Percentiles rank a stretch among this genome's conserved stretches.
Evolutionary conservation across 2,113 vertebrate species (phyloP).

Genomic region (Chamaetylas fuelleborni): DNA sequence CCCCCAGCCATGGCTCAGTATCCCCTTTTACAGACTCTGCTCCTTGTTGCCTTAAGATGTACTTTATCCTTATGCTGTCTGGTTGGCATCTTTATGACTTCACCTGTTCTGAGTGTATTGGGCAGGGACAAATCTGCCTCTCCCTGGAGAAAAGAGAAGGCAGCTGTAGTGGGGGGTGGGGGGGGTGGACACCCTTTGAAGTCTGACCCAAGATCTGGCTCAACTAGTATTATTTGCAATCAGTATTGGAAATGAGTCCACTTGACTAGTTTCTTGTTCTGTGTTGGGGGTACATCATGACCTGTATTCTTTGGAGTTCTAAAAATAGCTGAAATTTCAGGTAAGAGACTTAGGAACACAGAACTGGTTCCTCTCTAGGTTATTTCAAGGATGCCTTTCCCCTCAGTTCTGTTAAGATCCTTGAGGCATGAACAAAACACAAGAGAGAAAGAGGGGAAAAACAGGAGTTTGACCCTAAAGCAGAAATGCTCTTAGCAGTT

Average conservation of each 20-base stretch:
- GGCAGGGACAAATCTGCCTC: neutral
- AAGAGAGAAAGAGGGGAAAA: neutral
- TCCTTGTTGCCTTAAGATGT: slow-evolving; percentile 54
- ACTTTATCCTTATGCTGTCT: neutral
- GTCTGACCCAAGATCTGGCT: neutral
- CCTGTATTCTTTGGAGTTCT: neutral
- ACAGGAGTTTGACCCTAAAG: neutral
- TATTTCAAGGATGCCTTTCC: neutral
- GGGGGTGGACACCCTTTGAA: neutral
- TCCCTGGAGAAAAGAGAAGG: neutral
- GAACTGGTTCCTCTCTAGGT: neutral
- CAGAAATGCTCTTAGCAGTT: neutral
- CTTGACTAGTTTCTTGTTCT: neutral
- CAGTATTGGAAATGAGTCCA: slow-evolving; percentile 29
- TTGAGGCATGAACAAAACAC: neutral
- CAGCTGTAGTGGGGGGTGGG: neutral
- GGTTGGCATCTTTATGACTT: slow-evolving; percentile 26
- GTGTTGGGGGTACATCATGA: neutral
- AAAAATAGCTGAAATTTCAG: neutral
- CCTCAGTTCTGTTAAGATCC: neutral
- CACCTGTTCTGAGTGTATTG: neutral
- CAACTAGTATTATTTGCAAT: neutral
- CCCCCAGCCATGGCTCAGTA: neutral
- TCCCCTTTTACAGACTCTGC: slow-evolving; percentile 42
- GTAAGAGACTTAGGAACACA: neutral